phyloP scores from a whole-genome alignment of 2,797 vertebrate genomes.

The Anisognathus igniventris region DNA sequence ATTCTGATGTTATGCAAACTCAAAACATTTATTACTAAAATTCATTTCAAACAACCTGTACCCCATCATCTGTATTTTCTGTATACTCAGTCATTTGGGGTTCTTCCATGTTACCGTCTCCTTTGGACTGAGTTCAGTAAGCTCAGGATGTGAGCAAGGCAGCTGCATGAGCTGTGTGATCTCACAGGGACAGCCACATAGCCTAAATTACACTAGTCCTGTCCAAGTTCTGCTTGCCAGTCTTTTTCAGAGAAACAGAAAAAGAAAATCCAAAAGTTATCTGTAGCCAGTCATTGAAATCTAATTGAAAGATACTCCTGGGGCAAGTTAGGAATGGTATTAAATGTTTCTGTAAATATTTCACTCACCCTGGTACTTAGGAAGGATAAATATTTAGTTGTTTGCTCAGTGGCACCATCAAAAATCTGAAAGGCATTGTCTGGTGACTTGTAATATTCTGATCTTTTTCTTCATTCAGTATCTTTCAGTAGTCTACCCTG shows the following conservation, averaged over 20 bases:
- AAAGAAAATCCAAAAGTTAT: background rate
- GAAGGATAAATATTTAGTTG: background rate
- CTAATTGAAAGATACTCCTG: background rate
- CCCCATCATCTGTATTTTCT: background rate
- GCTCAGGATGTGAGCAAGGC: background rate
- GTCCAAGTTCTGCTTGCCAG: background rate
- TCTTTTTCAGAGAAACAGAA: background rate
- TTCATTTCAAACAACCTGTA: background rate
- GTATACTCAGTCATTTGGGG: background rate
- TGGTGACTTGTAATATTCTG: background rate
- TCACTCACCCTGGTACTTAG: fast-evolving
- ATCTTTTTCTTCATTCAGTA: background rate
- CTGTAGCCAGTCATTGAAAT: background rate
- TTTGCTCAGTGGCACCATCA: background rate
- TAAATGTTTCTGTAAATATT: background rate
- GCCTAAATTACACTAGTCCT: background rate
- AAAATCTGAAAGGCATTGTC: background rate
- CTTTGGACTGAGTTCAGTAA: background rate
- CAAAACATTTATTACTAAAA: background rate
- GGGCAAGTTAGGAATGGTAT: background rate
- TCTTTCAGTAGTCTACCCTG: background rate
- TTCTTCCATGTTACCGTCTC: background rate
- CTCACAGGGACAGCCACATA: background rate
- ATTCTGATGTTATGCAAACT: background rate
- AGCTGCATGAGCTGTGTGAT: background rate